Evolutionary conservation across 2,888 invertebrate species (phyloP).

Genomic region (Phrixothrix hirtus): DNA sequence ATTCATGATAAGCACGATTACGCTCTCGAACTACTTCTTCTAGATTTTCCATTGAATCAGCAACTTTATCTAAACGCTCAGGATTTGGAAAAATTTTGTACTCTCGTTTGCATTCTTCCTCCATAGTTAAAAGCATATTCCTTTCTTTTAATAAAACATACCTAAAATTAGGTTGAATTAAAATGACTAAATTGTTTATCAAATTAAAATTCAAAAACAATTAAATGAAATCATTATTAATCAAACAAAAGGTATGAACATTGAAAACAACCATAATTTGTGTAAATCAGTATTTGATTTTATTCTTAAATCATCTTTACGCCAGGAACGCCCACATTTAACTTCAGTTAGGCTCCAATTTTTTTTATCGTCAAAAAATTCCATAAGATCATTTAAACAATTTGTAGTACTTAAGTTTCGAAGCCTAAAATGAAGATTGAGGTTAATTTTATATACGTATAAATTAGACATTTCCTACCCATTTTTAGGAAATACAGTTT

Average conservation of each 20-base stretch:
- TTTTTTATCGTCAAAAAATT: conserved; percentile 86
- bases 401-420: conserved; percentile 49
- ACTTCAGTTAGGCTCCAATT: conserved; percentile 81
- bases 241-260: no score
- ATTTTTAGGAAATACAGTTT: not conserved
- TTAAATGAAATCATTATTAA: no score
- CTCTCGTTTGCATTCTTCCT: conserved; percentile 73
- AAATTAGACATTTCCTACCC: not conserved
- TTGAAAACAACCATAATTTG: conserved; percentile 81
- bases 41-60: conserved; percentile 92
- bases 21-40: conserved; percentile 90
- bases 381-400: conserved; percentile 66
- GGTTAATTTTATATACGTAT: not conserved
- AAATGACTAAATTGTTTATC: no score
- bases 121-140: conserved; percentile 97
- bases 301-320: conserved; percentile 83
- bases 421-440: not conserved
- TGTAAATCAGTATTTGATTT: conserved; percentile 96
- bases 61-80: conserved; percentile 91
- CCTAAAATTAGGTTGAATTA: no score
- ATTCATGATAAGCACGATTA: conserved; percentile 82
- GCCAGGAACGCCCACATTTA: conserved; percentile 86
- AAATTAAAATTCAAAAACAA: no score
- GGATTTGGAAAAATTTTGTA: conserved; percentile 81
- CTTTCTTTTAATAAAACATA: conserved; percentile 88